A percentile compares a stretch with the other conserved stretches of the same genome.
Conservation (phyloP, 2,797 vertebrate genomes). For the Diceros bicornis region DNA sequence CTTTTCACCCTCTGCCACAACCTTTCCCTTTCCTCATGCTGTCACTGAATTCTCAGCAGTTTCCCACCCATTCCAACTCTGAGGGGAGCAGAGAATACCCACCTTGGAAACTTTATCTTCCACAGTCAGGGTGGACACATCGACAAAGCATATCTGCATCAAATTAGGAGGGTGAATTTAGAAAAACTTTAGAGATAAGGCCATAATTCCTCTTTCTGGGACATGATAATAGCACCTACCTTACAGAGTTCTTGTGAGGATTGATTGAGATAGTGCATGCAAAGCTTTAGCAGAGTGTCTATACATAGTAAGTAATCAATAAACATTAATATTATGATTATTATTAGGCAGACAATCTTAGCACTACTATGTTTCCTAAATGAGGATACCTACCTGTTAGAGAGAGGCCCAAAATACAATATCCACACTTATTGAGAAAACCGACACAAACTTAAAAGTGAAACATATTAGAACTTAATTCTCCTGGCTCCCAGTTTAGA, state of each 20-base stretch:
- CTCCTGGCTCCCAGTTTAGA: not conserved
- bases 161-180: conserved; percentile 71
- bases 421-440: not conserved
- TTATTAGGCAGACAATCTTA: conserved; percentile 51
- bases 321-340: not conserved
- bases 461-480: not conserved
- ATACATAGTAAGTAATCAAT: not conserved
- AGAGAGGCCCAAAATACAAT: conserved; percentile 7
- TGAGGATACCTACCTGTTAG: not conserved
- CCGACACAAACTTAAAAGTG: conserved; percentile 6
- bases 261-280: not conserved
- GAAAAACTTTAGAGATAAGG: conserved; percentile 50
- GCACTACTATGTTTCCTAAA: not conserved
- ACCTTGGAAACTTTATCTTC: conserved; percentile 82
- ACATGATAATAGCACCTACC: conserved; percentile 61
- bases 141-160: conserved; percentile 84
- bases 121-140: conserved; percentile 80
- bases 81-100: conserved; percentile 55
- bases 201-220: conserved; percentile 9
- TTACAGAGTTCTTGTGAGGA: not conserved
- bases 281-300: conserved; percentile 55
- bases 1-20: not conserved
- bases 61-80: not conserved
- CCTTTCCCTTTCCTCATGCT: not conserved
- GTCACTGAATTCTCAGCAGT: not conserved